Percentiles rank a stretch among this genome's conserved stretches.
Evolutionary conservation across 2,888 invertebrate species (phyloP).

Genomic region (Alcis repandata): DNA sequence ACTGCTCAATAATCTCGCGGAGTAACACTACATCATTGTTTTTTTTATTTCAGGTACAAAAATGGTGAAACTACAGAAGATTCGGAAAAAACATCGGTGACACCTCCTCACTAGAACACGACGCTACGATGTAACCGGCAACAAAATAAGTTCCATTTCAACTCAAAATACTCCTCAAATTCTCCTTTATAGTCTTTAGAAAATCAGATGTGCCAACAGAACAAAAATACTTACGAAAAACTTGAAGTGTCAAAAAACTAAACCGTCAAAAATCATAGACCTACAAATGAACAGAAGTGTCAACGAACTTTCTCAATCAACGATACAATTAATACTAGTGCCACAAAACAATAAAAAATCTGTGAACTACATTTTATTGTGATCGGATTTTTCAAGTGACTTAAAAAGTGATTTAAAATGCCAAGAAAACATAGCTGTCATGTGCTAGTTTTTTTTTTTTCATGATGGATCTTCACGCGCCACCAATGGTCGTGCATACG

Average conservation of each 20-base stretch:
- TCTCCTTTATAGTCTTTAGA: constrained; percentile 53
- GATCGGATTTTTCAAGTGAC: neutral
- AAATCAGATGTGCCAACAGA: constrained; percentile 31
- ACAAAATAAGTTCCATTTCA: constrained; percentile 50
- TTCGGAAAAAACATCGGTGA: constrained; percentile 73
- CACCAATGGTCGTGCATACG: constrained; percentile 77
- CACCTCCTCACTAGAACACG: constrained; percentile 44
- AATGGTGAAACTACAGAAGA: constrained; percentile 73
- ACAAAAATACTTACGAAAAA: constrained; percentile 19
- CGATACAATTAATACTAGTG: constrained; percentile 32
- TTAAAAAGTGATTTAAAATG: constrained; percentile 1
- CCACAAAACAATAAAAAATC: constrained; percentile 13
- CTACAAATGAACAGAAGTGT: constrained; percentile 33
- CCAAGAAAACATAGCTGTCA: constrained; percentile 41
- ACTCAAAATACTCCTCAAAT: constrained; percentile 65
- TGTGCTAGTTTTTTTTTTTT: constrained; percentile 50
- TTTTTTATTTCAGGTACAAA: constrained; percentile 67
- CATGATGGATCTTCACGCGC: constrained; percentile 82
- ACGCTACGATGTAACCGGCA: constrained; percentile 54
- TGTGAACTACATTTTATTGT: neutral
- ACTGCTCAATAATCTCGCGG: too few species aligned
- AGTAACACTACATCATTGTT: constrained; percentile 18
- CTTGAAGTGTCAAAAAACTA: constrained; percentile 20
- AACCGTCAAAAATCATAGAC: constrained; percentile 20
- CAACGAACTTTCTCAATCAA: constrained; percentile 36